These are phyloP conservation scores for Samia ricini DNA, from an alignment of 1,140 invertebrate genomes.

Conservation along the genomic window DNA sequence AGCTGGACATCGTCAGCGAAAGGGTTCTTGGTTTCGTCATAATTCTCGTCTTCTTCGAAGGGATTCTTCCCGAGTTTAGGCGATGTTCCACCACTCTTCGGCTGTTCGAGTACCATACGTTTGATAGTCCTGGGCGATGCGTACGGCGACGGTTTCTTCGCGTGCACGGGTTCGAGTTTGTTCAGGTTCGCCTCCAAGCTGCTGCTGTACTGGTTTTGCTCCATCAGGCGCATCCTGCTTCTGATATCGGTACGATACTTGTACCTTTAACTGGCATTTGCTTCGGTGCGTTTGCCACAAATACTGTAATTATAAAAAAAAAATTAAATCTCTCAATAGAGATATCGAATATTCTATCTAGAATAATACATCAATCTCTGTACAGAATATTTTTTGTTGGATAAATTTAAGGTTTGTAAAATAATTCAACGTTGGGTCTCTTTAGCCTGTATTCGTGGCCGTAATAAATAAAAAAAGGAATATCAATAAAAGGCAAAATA, in stretches of 20 bases:
- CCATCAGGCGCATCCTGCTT: slow-evolving; percentile 76
- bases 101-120: slow-evolving; percentile 22
- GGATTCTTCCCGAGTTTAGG: slow-evolving; percentile 76
- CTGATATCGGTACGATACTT: slow-evolving; percentile 66
- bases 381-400: too few species aligned
- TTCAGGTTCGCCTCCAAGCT: slow-evolving; percentile 81
- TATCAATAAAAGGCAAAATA: too few species aligned
- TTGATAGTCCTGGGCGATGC: slow-evolving; percentile 28
- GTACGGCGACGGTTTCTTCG: slow-evolving; percentile 31
- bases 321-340: too few species aligned
- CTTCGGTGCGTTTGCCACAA: slow-evolving; percentile 50
- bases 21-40: slow-evolving; percentile 80
- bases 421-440: too few species aligned
- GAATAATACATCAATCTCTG: too few species aligned
- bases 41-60: slow-evolving; percentile 75
- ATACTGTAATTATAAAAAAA: slow-evolving; percentile 44
- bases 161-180: slow-evolving; percentile 45
- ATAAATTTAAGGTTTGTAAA: too few species aligned
- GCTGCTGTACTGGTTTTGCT: slow-evolving; percentile 77
- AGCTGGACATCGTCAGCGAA: slow-evolving; percentile 70
- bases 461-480: too few species aligned
- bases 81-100: slow-evolving; percentile 17
- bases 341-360: too few species aligned
- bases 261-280: slow-evolving; percentile 58
- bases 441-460: too few species aligned